These are phyloP conservation scores for Larimichthys crocea DNA, from an alignment of 2,113 vertebrate genomes.

Conservation along the genomic window DNA sequence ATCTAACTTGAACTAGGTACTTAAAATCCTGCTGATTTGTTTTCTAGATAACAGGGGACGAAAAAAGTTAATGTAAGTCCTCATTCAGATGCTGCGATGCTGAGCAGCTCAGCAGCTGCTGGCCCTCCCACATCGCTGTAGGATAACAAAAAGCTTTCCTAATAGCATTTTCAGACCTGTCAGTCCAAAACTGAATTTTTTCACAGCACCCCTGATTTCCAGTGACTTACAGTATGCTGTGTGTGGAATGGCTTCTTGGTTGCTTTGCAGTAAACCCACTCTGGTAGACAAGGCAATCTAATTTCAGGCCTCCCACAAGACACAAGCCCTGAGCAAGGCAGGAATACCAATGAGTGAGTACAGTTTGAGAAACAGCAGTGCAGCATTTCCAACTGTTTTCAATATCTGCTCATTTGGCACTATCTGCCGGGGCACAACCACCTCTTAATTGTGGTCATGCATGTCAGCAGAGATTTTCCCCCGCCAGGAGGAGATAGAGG, in stretches of 20 bases:
- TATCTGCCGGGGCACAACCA: conserved; percentile 10
- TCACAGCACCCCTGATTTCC: conserved; percentile 9
- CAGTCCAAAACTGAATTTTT: conserved; percentile 17
- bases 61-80: background rate
- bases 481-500: conserved; percentile 4
- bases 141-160: conserved; percentile 24
- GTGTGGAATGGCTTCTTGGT: conserved; percentile 8
- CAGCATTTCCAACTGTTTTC: conserved; percentile 6
- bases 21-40: background rate
- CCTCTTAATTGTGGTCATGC: conserved; percentile 37
- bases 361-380: conserved; percentile 5
- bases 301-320: conserved; percentile 36
- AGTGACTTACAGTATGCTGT: background rate
- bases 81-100: background rate
- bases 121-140: background rate
- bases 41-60: background rate
- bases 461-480: conserved; percentile 32
- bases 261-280: conserved; percentile 36
- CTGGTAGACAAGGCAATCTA: conserved; percentile 30
- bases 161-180: conserved; percentile 26
- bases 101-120: background rate
- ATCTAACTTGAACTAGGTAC: background rate
- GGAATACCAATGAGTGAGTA: conserved; percentile 44
- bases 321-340: conserved; percentile 26
- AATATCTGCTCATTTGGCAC: conserved; percentile 26